phyloP scores from a whole-genome alignment of 2,113 vertebrate species.

The Vulpes lagopus region DNA sequence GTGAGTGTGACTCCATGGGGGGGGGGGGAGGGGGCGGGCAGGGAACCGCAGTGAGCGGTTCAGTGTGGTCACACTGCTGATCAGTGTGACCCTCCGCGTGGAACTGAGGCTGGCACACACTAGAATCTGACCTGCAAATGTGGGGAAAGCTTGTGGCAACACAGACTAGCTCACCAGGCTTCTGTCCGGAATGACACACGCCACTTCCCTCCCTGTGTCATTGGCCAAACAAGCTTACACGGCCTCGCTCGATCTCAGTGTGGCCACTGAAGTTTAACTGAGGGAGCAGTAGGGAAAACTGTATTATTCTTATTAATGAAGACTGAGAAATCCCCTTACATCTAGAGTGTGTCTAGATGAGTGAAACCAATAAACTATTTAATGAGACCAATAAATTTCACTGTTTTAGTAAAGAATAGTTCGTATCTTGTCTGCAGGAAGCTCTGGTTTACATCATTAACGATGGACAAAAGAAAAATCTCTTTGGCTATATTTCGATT shows the following conservation, averaged over 20 bases:
- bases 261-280: neutral
- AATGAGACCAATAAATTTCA: neutral
- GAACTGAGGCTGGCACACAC: neutral
- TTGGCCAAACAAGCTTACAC: neutral
- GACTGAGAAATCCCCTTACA: neutral
- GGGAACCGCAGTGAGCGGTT: no score
- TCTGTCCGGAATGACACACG: neutral
- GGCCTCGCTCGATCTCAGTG: neutral
- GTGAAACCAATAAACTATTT: neutral
- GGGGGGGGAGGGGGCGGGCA: no score
- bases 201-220: neutral
- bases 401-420: neutral
- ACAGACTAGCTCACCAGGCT: neutral
- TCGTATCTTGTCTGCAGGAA: neutral
- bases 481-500: neutral
- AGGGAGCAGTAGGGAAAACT: constrained; percentile 39
- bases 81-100: rapidly evolving
- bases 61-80: no score
- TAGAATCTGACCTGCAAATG: no score
- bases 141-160: neutral
- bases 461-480: neutral
- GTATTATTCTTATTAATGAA: constrained; percentile 23
- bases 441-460: neutral
- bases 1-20: neutral
- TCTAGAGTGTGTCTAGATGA: neutral